Evolutionary conservation across 2,113 vertebrate genomes (phyloP), one percentile per base, ranked within the genome.

Genomic region (Gopherus flavomarginatus): DNA sequence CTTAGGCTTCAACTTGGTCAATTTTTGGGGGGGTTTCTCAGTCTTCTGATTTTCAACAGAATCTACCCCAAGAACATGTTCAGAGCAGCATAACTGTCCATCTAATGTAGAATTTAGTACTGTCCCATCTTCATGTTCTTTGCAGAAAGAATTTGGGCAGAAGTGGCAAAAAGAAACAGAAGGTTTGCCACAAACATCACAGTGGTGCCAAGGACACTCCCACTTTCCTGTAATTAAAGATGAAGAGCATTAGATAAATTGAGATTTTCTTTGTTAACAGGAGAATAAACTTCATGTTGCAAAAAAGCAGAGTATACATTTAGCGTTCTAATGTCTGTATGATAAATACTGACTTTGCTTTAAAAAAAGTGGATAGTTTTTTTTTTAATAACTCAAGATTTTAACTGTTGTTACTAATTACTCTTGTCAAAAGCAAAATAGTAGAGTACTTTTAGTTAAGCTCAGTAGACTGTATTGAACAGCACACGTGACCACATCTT

Each of bases 191-290:
- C 99, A 99, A 75, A 99, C 99, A 72, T 99, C 99, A 83, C 99
- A 99, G 98, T 99, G 99, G 86, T 99, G 99, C 99, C 99, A 99
- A 9, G 99, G 99, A 90, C 99, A 99, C 83, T 99, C 99, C 99
- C 99, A 99, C 89, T 99, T 99, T 4, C 99, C 99, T 99, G 98
- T 16, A 84, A 94, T 3, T 52, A 88, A 81, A 97, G 81, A 2
- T n/a, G 56, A 65, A 92, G 4, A 21, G 26, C 0, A 17, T 5
- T n/a, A 35, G 1, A 12, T 53, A 16, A 47, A 24, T 29, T 16
- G 3, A 50, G 6, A 38, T 78, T 47, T 47, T 47, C 75, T 78
- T 47, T 78, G 38, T 12, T 44, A 47, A 44, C 13, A 47, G 38
- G 42, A 29, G 42, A 47, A 47, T 44, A 47, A 78, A 78, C 42